Conservation (phyloP, 2,888 invertebrate genomes). For the Ennomos fuscantarius region DNA sequence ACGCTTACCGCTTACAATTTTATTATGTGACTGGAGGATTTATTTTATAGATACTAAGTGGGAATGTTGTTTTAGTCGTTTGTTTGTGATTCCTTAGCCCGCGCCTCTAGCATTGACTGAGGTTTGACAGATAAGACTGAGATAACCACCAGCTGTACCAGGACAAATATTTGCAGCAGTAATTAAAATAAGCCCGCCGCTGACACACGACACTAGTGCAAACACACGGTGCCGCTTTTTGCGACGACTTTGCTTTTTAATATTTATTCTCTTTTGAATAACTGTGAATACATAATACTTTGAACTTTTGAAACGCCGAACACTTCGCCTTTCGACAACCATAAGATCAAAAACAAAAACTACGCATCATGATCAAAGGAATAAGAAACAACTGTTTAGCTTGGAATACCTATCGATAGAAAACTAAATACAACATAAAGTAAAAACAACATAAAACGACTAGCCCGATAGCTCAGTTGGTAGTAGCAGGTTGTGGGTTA, state of each 20-base stretch:
- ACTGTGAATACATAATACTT: constrained; percentile 33
- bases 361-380: background rate
- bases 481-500: too few relatives aligned
- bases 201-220: constrained; percentile 59
- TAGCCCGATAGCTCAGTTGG: too few relatives aligned
- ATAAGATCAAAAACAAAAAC: background rate
- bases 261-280: constrained; percentile 45
- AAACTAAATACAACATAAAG: too few relatives aligned
- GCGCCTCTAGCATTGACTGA: constrained; percentile 81
- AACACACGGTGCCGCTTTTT: constrained; percentile 62
- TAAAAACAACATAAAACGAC: too few relatives aligned
- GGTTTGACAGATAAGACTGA: constrained; percentile 82
- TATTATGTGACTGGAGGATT: constrained; percentile 12
- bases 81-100: constrained; percentile 60
- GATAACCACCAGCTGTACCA: constrained; percentile 73
- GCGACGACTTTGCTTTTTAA: constrained; percentile 52
- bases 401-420: too few relatives aligned
- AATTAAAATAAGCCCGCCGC: constrained; percentile 74
- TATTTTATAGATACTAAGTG: constrained; percentile 34
- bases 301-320: constrained; percentile 33
- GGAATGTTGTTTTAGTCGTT: constrained; percentile 31
- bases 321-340: constrained; percentile 1
- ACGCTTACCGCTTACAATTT: background rate
- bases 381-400: background rate
- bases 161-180: constrained; percentile 76